phyloP scores from a whole-genome alignment of 1,140 invertebrate genomes.

The Lepidurus couesii region DNA sequence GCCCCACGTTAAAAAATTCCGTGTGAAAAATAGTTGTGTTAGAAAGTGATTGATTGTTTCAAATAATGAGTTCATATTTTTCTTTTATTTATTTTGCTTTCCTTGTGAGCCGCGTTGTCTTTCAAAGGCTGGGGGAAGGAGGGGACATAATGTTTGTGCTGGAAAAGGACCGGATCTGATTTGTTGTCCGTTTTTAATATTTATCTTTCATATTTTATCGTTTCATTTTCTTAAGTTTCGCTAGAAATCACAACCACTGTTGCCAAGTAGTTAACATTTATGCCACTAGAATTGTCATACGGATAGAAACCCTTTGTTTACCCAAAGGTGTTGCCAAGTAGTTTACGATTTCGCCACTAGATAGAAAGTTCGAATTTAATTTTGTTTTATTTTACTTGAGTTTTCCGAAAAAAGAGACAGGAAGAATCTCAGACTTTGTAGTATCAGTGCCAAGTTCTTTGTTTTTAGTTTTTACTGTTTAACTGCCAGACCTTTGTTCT shows the following conservation, averaged over 20 bases:
- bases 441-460: no score
- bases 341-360: no score
- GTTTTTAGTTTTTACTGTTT: no score
- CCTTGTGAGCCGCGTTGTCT: neutral
- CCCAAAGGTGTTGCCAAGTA: no score
- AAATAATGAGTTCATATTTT: neutral
- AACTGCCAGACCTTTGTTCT: no score
- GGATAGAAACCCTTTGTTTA: no score
- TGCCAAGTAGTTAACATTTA: neutral
- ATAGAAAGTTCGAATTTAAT: no score
- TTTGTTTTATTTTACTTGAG: no score
- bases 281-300: slow-evolving; percentile 1
- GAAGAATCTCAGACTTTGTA: no score
- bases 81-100: neutral
- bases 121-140: neutral
- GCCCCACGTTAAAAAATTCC: neutral
- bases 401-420: no score
- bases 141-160: neutral
- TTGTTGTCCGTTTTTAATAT: neutral
- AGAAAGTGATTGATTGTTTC: no score
- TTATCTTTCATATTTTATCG: neutral
- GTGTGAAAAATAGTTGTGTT: neutral
- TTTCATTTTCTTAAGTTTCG: neutral
- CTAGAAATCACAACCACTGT: neutral
- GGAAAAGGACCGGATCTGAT: neutral